Evolutionary conservation across 2,888 invertebrate genomes (phyloP).

Genomic region (Boloria euphrosyne): DNA sequence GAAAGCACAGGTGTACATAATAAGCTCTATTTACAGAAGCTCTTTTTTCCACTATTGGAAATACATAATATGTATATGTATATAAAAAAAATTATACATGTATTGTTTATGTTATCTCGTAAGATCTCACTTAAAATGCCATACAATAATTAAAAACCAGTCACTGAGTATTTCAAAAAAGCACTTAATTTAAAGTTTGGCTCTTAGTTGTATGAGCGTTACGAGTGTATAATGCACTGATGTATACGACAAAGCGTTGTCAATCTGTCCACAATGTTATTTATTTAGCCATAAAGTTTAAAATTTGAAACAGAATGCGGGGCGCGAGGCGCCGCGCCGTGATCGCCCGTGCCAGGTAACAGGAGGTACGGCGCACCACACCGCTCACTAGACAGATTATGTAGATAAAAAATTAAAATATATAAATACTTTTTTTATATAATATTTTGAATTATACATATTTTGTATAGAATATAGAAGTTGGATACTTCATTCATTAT

Average conservation of each 20-base stretch:
- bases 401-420: constrained; percentile 28
- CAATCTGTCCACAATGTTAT: constrained; percentile 45
- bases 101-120: neutral
- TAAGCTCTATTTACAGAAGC: too few relatives aligned
- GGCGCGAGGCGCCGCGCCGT: constrained; percentile 55
- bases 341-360: constrained; percentile 76
- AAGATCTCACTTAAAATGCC: neutral
- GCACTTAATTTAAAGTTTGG: neutral
- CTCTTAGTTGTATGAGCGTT: constrained; percentile 11
- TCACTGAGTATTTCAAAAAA: neutral
- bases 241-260: constrained; percentile 35
- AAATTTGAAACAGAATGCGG: constrained; percentile 54
- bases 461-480: too few relatives aligned
- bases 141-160: neutral
- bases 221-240: constrained; percentile 2
- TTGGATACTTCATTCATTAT: too few relatives aligned
- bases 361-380: constrained; percentile 74
- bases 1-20: too few relatives aligned
- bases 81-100: neutral
- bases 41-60: too few relatives aligned
- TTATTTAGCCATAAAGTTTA: constrained; percentile 49
- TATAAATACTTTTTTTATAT: neutral
- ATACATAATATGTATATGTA: too few relatives aligned
- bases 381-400: constrained; percentile 41
- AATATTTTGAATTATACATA: too few relatives aligned